A percentile compares a stretch with the other conserved stretches of the same genome.
These are phyloP conservation scores for Aselliscus stoliczkanus DNA, from an alignment of 2,797 vertebrate species.

Conservation along the genomic window DNA sequence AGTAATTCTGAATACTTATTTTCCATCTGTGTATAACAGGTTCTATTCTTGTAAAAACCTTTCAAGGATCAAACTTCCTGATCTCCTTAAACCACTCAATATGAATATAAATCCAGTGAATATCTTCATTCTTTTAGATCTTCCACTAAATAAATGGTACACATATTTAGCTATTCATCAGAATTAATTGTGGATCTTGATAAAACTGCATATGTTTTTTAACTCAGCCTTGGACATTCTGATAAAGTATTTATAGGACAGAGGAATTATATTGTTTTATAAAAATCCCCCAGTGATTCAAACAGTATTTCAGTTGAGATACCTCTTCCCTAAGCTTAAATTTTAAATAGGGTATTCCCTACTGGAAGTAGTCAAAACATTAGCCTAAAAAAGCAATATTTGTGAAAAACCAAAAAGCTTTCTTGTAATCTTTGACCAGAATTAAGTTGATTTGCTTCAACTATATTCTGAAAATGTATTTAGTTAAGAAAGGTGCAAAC, in stretches of 20 bases:
- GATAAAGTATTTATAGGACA: neutral
- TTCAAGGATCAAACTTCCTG: neutral
- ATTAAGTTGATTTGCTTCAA: neutral
- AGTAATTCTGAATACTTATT: slow-evolving; percentile 13
- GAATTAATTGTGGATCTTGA: slow-evolving; percentile 10
- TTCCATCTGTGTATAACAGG: neutral
- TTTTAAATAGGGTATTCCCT: neutral
- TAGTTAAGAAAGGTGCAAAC: neutral
- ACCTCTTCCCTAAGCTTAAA: neutral
- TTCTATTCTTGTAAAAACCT: slow-evolving; percentile 14
- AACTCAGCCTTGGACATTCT: slow-evolving; percentile 10
- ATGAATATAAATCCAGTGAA: slow-evolving; percentile 25
- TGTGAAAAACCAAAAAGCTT: neutral
- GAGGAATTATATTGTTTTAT: neutral
- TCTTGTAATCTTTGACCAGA: neutral
- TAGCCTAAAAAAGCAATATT: neutral
- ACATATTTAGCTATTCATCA: neutral
- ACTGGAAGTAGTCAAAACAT: neutral
- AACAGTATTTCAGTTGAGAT: neutral
- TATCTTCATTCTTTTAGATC: slow-evolving; percentile 12
- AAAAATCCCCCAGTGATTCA: neutral
- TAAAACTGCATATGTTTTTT: neutral
- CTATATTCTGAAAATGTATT: neutral
- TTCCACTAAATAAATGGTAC: neutral
- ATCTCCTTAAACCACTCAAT: slow-evolving; percentile 33